Base-by-base conservation (phyloP, 1,140 invertebrate genomes). In the Mya arenaria region DNA sequence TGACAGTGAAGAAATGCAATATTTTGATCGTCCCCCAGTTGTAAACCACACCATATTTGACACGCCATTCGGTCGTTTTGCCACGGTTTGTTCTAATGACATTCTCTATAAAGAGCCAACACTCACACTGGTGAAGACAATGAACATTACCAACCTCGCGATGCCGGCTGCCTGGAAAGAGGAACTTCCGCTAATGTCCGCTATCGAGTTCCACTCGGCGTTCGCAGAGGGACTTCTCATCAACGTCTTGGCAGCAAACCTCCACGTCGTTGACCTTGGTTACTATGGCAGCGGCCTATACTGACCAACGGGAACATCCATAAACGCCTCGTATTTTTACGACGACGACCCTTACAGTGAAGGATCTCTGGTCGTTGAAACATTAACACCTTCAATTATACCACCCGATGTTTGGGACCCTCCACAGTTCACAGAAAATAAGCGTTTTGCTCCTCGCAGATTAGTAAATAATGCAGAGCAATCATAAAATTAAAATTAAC, bases 41-140 rank as follows among this genome's bases (percentile, higher is more conserved):
- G 68, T 74, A 4, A 80, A 90, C n/a, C 34, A 84, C 5, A 83
- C 87, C 5, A 79, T 82, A 37, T 92, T 92, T 78, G 84, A 88
- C 23, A 97, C 97, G 0, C 96, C 97, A 90, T 98, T 97, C 87
- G 95, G 95, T 4, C 95, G 93, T 19, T 98, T 98, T 89, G 97
- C 96, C 0, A 92, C 95, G 1, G 93, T 97, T 28, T 95, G 95
- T 69, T 96, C 96, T 83, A 96, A 96, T 84, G 97, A 98, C 89
- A 93, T 97, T 28, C 84, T 97, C 0, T 95, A 95, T 87, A 85
- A 94, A 60, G 88, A 93, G 1, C 96, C 96, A 0, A 91, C 94
- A 0, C 85, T 94, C n/a, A 86, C 92, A 30, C 72, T 93, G 23
- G 88, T 96, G 1, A 86, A 93, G 37, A 91, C 94, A 39, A 82